phyloP scores from a whole-genome alignment of 2,113 vertebrate species.

The Pycnonotus jocosus region DNA sequence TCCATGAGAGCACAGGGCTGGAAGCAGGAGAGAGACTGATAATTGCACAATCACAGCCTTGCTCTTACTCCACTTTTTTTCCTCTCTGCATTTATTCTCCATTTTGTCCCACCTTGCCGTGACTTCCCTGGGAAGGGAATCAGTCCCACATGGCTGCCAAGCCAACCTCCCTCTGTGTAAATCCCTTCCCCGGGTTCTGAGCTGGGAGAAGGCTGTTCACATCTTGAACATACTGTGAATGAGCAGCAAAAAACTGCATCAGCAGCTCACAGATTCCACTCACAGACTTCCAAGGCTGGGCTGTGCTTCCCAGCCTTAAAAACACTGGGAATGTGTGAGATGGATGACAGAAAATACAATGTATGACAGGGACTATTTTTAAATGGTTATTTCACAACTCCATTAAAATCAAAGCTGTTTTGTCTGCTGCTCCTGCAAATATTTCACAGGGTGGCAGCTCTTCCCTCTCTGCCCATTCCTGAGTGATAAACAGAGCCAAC shows the following conservation, averaged over 20 bases:
- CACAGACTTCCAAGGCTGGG: background rate
- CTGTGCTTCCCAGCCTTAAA: background rate
- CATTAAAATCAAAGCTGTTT: background rate
- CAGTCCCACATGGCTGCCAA: background rate
- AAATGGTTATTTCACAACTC: slow-evolving; percentile 7
- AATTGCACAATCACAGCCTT: background rate
- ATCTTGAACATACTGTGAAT: background rate
- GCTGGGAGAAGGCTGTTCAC: background rate
- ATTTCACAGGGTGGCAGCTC: background rate
- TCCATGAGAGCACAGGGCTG: background rate
- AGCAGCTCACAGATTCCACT: background rate
- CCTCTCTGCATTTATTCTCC: background rate
- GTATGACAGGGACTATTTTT: background rate
- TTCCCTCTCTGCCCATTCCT: background rate
- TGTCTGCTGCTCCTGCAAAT: background rate
- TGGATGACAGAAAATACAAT: background rate
- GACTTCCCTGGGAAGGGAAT: background rate
- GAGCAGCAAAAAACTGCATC: background rate
- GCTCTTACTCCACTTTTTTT: background rate
- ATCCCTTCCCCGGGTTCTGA: background rate
- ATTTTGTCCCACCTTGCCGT: background rate
- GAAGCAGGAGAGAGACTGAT: background rate
- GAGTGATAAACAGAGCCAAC: background rate
- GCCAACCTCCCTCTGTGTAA: background rate
- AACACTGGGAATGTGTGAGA: background rate